Evolutionary conservation across 2,888 invertebrate species (phyloP), one percentile per base, ranked within the genome.

Genomic region (Blastobasis lacticolella): DNA sequence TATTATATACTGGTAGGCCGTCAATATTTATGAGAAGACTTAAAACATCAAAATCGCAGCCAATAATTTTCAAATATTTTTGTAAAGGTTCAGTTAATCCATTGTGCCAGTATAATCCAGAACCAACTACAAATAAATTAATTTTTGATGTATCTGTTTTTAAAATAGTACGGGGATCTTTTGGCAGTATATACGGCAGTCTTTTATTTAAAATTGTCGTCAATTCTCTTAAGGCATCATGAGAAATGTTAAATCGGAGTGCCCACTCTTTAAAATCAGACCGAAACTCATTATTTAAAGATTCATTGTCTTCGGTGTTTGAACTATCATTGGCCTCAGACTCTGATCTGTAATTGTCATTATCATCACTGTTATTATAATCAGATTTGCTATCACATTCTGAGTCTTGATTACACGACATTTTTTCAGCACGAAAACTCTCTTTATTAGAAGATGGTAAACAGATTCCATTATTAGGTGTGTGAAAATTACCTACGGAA

Each of bases 1-100:
- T 53, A 10, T 52, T 56, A 37, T 41, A 52, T n/a, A 54, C 44
- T 44, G 54, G 54, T n/a, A 54, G 38, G 5, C 54, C 52, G 45
- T 54, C 52, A 38, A 54, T 54, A 48, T 56, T 56, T 48, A 54
- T 49, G 42, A 42, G 9, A 42, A n/a, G 5, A 5, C 10, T 8
- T 42, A 47, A 42, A 49, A 10, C 36, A 37, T 37, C 38, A 43
- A 38, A 36, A 23, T 43, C 42, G 46, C 37, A 46, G 36, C 38
- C 46, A 49, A 49, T 43, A 44, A 43, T 46, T 52, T 42, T 38
- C 37, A 46, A 37, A 46, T 38, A 49, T 42, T 52, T 45, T 52
- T 38, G 48, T 36, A 52, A 49, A 37, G 36, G 37, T 38, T 49
- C 40, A 40, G 46, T 43, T 37, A 52, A 49, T 42, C 52, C 52